Evolutionary conservation across 2,888 invertebrate species (phyloP), one percentile per base, ranked within the genome.

Genomic region (Helicoverpa assulta): DNA sequence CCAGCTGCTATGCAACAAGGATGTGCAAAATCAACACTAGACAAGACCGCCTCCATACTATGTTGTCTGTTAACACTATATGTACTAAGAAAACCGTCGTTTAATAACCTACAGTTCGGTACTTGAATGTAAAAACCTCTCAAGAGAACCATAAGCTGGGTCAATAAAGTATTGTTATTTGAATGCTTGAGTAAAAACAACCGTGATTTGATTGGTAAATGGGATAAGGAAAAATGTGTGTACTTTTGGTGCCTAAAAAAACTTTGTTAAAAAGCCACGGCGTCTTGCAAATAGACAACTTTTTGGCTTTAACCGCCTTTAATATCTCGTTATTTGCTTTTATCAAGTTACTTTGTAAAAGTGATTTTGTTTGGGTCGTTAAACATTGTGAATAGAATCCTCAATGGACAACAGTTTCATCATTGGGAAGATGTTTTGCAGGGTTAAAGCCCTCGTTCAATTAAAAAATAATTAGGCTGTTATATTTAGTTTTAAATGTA

Each of bases 1-100:
- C 95, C 95, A 10, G 95, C 95, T 6, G 95, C 95, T 0, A 95
- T 95, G 95, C 95, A 95, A 77, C 95, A 95, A 74, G 95, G 95
- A 53, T 92, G 94, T 73, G 94, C 94, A 6, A 94, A 91, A 80
- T 94, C 94, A 8, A 88, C 92, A 5, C 76, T 94, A 59, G 93
- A 95, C 74, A 89, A 89, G 76, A 85, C 91, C 50, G 88, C 91
- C 1, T 90, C 89, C 26, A 81, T 93, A 61, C 43, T 92, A 53
- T 91, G 91, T 83, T 89, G 89, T 73, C 73, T 93, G 56, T 63
- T 91, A 56, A 87, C 86, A 55, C 58, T 92, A 5, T 91, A 88
- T 53, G 76, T 91, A 16, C 77, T 90, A 70, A 87, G 85, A 65
- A 89, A 86, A 80, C 86, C 87, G 19, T 81, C 87, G 4, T 84